Evolutionary conservation across 2,797 vertebrate genomes (phyloP), one percentile per base, ranked within the genome.

Genomic region (Psittacula echo): DNA sequence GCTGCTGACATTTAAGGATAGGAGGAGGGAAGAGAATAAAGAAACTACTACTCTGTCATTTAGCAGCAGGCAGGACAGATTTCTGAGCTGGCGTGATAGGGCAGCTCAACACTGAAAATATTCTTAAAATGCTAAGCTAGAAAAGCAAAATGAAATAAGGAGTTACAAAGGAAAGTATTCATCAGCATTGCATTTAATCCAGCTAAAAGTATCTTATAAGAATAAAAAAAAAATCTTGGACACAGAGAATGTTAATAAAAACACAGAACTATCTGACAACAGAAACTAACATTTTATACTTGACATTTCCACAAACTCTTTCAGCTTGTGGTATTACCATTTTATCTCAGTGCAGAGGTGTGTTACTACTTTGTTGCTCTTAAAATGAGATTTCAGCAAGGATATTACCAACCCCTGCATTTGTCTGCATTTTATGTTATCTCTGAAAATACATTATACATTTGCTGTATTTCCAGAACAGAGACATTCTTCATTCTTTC

Each of bases 381-480:
- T 87, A 27, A 86, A 89, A 71, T 51, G 30, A 77, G 11, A 10
- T 84, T 72, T 84, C 48, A 80, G 53, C 61, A 30, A 17, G 30
- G 23, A 66, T 9, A 13, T 73, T 62, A 68, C 54, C 39, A 48
- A 11, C 11, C 48, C 30, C 65, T 47, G 9, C 45, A 77, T 26
- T 47, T 87, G 13, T 68, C 78, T 45, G n/a, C 44, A 32, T 90
- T 92, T 91, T 74, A 41, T 66, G 19, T 62, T 84, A 66, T 19
- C 23, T 78, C 42, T 85, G 54, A 82, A 90, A 93, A 70, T 48
- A 10, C 7, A 29, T 54, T 19, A 37, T 3, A 12, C 0, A 0
- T 65, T 93, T 91, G 58, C 48, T 77, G 32, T 32, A 9, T 85
- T 93, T 88, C 26, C 45, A 77, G 72, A 77, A 65, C 8, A 29